A percentile compares a stretch with the other conserved stretches of the same genome.
Evolutionary conservation across 1,140 invertebrate species (phyloP).

Genomic region (Orussus abietinus): DNA sequence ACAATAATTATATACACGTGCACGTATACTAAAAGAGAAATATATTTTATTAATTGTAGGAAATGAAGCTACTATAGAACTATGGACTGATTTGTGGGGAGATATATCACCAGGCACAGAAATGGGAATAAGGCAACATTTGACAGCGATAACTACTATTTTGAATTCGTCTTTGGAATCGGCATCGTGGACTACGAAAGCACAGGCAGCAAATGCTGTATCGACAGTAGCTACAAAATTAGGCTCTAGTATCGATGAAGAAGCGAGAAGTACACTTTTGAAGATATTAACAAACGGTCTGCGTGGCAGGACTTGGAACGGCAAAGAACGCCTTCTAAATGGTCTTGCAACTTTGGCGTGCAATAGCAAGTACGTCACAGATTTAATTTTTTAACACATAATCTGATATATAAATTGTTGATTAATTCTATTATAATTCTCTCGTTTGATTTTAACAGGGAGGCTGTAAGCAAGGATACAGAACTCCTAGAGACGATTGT

Average conservation of each 20-base stretch:
- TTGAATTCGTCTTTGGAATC: conserved; percentile 70
- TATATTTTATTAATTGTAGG: conserved; percentile 34
- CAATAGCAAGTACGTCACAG: conserved; percentile 68
- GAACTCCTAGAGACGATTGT: conserved; percentile 56
- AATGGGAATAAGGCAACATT: conserved; percentile 72
- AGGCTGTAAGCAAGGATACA: conserved; percentile 42
- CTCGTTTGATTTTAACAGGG: conserved; percentile 29
- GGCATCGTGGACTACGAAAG: conserved; percentile 81
- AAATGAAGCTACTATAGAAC: conserved; percentile 62
- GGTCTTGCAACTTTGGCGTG: conserved; percentile 70
- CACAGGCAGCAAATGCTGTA: conserved; percentile 78
- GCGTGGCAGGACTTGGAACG: conserved; percentile 83
- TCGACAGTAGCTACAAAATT: conserved; percentile 74
- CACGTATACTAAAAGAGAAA: conserved; percentile 6
- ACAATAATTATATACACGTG: background rate
- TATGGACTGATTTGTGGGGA: conserved; percentile 87
- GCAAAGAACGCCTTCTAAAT: conserved; percentile 77
- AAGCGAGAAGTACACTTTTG: conserved; percentile 64
- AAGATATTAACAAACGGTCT: conserved; percentile 67
- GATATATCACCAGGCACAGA: conserved; percentile 84
- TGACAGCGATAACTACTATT: conserved; percentile 68
- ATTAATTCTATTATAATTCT: conserved; percentile 9
- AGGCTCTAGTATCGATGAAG: conserved; percentile 62
- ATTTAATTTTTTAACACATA: conserved; percentile 1
- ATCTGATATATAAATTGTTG: background rate